These are phyloP conservation scores for Pollenia labialis DNA, from an alignment of 2,888 invertebrate genomes.

Conservation along the genomic window DNA sequence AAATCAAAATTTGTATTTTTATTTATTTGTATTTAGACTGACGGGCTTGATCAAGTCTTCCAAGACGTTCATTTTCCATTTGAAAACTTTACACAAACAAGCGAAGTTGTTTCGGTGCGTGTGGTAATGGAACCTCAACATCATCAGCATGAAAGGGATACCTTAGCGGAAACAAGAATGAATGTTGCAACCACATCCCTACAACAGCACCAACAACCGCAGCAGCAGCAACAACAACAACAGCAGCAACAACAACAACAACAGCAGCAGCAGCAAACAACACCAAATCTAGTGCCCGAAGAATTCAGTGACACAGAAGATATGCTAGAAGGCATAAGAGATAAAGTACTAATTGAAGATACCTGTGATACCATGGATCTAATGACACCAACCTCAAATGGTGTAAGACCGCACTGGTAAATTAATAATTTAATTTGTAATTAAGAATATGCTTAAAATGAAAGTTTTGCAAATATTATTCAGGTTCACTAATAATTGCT, in stretches of 20 bases:
- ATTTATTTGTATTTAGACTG: conserved; percentile 53
- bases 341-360: conserved; percentile 85
- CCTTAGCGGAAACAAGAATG: conserved; percentile 38
- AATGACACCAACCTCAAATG: conserved; percentile 77
- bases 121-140: conserved; percentile 71
- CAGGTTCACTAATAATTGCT: conserved; percentile 78
- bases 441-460: not conserved
- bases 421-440: not conserved
- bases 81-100: conserved; percentile 78
- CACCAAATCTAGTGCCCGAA: conserved; percentile 77
- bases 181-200: conserved; percentile 53
- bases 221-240: conserved; percentile 42
- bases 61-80: conserved; percentile 82
- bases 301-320: conserved; percentile 95
- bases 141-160: conserved; percentile 59
- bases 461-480: not conserved
- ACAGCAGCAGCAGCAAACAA: conserved; percentile 52
- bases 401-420: conserved; percentile 79
- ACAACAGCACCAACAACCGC: conserved; percentile 55
- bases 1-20: not conserved
- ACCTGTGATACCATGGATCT: conserved; percentile 83
- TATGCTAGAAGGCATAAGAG: conserved; percentile 92
- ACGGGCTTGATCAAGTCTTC: conserved; percentile 78
- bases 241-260: conserved; percentile 49
- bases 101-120: conserved; percentile 68